A percentile compares a stretch with the other conserved stretches of the same genome.
Evolutionary conservation across 1,140 invertebrate genomes (phyloP).

Genomic region (Archegozetes longisetosus): DNA sequence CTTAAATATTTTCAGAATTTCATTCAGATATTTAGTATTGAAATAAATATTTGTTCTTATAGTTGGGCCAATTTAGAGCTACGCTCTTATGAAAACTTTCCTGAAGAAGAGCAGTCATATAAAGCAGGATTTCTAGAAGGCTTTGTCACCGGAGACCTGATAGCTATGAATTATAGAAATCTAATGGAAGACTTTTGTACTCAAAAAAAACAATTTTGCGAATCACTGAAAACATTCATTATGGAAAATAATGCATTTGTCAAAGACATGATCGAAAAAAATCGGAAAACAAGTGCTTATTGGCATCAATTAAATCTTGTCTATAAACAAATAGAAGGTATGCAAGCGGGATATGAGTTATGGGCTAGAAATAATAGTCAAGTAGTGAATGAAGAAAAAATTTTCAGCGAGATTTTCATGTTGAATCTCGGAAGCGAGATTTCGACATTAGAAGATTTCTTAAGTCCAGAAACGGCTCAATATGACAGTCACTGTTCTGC

Average conservation of each 20-base stretch:
- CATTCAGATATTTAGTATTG: too few species aligned
- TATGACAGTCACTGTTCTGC: background rate
- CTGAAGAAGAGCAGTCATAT: slow-evolving; percentile 54
- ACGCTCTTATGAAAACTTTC: background rate
- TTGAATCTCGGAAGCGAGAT: background rate
- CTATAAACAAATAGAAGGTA: background rate
- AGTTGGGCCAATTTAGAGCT: background rate
- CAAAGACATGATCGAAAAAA: background rate
- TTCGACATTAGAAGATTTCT: background rate
- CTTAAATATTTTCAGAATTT: too few species aligned
- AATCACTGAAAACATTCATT: background rate
- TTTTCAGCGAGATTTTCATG: background rate
- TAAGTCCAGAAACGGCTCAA: background rate
- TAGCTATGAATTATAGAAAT: slow-evolving; percentile 36
- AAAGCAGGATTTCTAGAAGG: slow-evolving; percentile 72
- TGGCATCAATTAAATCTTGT: background rate
- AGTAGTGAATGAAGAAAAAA: background rate
- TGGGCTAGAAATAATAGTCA: background rate
- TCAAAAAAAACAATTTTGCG: background rate
- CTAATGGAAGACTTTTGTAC: background rate
- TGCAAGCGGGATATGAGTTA: background rate
- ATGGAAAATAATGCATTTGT: background rate
- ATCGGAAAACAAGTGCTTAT: background rate
- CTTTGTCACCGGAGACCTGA: slow-evolving; percentile 57
- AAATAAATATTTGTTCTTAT: too few species aligned